Conservation (phyloP, 2,797 vertebrate species). For the Sebastes iracundus region DNA sequence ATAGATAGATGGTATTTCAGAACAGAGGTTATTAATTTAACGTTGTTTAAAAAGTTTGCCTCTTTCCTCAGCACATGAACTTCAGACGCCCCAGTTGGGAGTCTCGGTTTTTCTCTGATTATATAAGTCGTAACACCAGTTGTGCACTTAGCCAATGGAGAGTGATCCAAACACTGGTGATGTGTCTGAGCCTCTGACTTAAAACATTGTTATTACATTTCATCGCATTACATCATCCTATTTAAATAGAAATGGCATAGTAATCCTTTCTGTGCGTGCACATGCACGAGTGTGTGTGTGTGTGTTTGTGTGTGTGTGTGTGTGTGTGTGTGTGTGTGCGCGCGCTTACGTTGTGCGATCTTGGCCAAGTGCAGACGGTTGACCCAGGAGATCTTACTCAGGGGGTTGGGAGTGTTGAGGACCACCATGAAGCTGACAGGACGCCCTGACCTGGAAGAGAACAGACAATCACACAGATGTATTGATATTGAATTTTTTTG, state of each 20-base stretch:
- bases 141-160: slow-evolving; percentile 27
- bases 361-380: slow-evolving; percentile 94
- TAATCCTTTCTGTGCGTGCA: slow-evolving; percentile 33
- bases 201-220: slow-evolving; percentile 53
- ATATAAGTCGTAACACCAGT: slow-evolving; percentile 23
- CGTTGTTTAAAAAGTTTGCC: not conserved
- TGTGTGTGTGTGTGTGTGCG: not conserved
- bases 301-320: not conserved
- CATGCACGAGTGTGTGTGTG: not conserved
- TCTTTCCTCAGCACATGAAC: slow-evolving; percentile 17
- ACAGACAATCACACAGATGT: slow-evolving; percentile 18
- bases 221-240: slow-evolving; percentile 64
- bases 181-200: slow-evolving; percentile 31
- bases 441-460: slow-evolving; percentile 87
- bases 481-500: not conserved
- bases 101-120: slow-evolving; percentile 14
- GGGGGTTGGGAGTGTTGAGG: slow-evolving; percentile 93
- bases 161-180: slow-evolving; percentile 39
- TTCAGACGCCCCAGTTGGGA: slow-evolving; percentile 25
- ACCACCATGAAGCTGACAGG: slow-evolving; percentile 96
- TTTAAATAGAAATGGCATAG: slow-evolving; percentile 51
- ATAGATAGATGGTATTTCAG: not conserved
- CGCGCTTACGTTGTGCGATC: slow-evolving; percentile 84
- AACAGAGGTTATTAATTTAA: not conserved
- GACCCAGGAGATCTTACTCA: slow-evolving; percentile 97